A percentile compares a stretch with the other conserved stretches of the same genome.
These are phyloP conservation scores for Upupa epops DNA, from an alignment of 2,113 vertebrate genomes.

Conservation along the genomic window DNA sequence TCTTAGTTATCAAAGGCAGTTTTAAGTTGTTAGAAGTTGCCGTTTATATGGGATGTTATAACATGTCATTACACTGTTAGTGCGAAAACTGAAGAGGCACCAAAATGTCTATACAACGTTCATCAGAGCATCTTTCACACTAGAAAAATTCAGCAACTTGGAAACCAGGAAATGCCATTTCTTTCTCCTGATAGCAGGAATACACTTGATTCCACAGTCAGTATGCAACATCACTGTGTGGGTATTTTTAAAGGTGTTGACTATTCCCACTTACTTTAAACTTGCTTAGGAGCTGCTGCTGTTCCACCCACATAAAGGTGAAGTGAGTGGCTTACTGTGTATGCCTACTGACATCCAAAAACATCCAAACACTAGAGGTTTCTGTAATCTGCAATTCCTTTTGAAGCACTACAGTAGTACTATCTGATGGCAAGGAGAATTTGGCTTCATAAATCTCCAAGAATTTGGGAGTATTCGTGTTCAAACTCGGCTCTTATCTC, in stretches of 20 bases:
- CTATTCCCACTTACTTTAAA: neutral
- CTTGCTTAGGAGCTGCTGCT: neutral
- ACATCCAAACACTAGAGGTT: neutral
- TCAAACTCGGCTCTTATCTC: neutral
- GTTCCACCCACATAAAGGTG: neutral
- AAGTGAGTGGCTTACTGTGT: neutral
- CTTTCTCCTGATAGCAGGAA: neutral
- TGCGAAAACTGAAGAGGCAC: neutral
- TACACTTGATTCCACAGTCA: neutral
- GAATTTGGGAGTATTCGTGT: neutral
- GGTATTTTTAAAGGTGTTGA: neutral
- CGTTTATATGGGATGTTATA: neutral
- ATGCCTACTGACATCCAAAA: neutral
- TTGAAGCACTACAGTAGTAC: neutral
- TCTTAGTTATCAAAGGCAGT: neutral
- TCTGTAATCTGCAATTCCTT: neutral
- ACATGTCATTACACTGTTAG: neutral
- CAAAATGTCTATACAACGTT: neutral
- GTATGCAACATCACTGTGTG: too few relatives aligned
- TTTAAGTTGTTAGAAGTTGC: neutral
- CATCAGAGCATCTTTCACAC: neutral
- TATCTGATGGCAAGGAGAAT: neutral
- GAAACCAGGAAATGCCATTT: neutral
- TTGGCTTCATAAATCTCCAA: neutral
- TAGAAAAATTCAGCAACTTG: neutral